Percentiles rank a stretch among this genome's conserved stretches.
Evolutionary conservation across 1,140 invertebrate species (phyloP).

Genomic region (Zaprionus africanus): DNA sequence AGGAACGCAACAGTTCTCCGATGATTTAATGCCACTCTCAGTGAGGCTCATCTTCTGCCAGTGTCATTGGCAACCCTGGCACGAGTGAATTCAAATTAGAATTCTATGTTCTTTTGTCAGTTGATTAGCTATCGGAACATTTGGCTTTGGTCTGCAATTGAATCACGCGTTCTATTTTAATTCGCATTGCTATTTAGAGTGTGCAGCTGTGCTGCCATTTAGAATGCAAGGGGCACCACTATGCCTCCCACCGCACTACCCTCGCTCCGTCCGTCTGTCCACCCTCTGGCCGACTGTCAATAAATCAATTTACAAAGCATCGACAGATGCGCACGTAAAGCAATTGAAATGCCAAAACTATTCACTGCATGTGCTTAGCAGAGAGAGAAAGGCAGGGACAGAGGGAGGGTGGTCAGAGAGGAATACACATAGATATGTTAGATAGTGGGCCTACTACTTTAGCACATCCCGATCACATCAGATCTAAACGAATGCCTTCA

Average conservation of each 20-base stretch:
- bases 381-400: too few species aligned
- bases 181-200: constrained; percentile 47
- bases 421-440: constrained; percentile 13
- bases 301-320: constrained; percentile 64
- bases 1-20: neutral
- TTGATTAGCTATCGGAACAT: constrained; percentile 30
- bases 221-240: constrained; percentile 20
- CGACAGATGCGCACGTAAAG: constrained; percentile 66
- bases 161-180: constrained; percentile 47
- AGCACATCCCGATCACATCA: constrained; percentile 43
- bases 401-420: neutral
- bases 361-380: constrained; percentile 35
- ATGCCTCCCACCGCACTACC: neutral
- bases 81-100: constrained; percentile 18
- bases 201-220: constrained; percentile 68
- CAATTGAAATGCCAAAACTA: constrained; percentile 71
- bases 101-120: constrained; percentile 32
- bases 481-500: constrained; percentile 22
- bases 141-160: constrained; percentile 33
- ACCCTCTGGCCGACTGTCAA: constrained; percentile 33
- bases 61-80: neutral
- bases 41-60: neutral
- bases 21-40: neutral
- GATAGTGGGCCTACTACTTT: neutral
- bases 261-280: neutral